These are phyloP conservation scores for Perizoma flavofasciatum DNA, from an alignment of 2,888 invertebrate species.

Conservation along the genomic window DNA sequence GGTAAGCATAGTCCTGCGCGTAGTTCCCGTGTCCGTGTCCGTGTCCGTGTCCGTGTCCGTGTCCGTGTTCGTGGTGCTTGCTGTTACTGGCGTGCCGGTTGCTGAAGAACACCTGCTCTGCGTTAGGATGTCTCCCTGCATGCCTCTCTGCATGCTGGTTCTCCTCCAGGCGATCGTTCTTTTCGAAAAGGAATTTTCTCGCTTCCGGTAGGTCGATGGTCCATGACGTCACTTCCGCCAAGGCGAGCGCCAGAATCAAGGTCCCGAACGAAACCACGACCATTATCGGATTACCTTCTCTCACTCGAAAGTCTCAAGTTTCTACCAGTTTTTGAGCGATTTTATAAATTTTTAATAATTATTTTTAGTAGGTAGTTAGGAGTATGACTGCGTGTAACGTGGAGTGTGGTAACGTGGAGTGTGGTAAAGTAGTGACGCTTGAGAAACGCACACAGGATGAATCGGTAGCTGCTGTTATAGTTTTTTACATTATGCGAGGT, in stretches of 20 bases:
- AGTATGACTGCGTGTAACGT: constrained; percentile 1
- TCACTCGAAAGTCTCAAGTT: not conserved
- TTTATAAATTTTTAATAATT: not conserved
- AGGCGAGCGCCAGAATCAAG: constrained; percentile 44
- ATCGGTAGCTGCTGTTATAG: too few species aligned
- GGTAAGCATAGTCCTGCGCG: constrained; percentile 56
- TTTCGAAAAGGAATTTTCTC: constrained; percentile 57
- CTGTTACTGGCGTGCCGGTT: constrained; percentile 41
- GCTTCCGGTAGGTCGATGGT: constrained; percentile 69
- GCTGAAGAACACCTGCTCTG: constrained; percentile 40
- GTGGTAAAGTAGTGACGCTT: constrained; percentile 36
- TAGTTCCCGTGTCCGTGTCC: constrained; percentile 48
- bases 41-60: constrained; percentile 31
- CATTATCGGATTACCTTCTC: constrained; percentile 41
- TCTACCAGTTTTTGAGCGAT: not conserved
- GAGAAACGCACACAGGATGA: constrained; percentile 57
- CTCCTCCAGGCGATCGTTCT: constrained; percentile 42
- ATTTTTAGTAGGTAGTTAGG: not conserved
- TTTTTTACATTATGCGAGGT: constrained; percentile 58
- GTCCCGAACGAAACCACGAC: constrained; percentile 39
- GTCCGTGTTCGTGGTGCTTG: constrained; percentile 44
- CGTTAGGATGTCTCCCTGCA: constrained; percentile 25
- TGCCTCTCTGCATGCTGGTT: constrained; percentile 29
- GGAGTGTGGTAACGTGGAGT: constrained; percentile 12
- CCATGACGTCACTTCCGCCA: constrained; percentile 60